These are phyloP conservation scores for Drosophila takahashii DNA, from an alignment of 1,140 invertebrate species.

Conservation along the genomic window DNA sequence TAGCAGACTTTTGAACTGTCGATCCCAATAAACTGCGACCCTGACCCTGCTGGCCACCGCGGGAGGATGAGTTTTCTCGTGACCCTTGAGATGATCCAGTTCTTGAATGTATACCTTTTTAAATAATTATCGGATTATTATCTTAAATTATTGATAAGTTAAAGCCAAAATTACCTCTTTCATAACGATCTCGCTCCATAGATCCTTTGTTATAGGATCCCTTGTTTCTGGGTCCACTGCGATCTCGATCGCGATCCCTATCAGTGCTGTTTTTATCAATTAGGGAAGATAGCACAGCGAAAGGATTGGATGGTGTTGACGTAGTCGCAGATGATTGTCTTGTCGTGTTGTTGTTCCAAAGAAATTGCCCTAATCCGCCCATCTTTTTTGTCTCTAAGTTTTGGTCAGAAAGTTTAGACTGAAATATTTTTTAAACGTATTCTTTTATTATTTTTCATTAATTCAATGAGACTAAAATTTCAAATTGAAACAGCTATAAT, in stretches of 20 bases:
- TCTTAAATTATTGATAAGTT: background rate
- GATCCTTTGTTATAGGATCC: conserved; percentile 85
- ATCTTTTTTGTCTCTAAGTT: conserved; percentile 81
- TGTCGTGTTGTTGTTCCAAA: conserved; percentile 57
- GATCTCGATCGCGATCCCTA: conserved; percentile 65
- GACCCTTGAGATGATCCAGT: conserved; percentile 87
- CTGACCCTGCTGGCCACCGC: conserved; percentile 51
- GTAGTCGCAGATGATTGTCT: conserved; percentile 57
- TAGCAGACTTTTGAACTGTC: conserved; percentile 75
- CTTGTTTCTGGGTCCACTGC: conserved; percentile 80
- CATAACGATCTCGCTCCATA: conserved; percentile 84
- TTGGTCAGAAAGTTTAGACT: conserved; percentile 63
- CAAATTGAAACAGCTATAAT: too few relatives aligned
- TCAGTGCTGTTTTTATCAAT: conserved; percentile 68
- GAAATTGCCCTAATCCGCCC: conserved; percentile 70
- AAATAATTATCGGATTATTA: background rate
- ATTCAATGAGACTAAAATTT: background rate
- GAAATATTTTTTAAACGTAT: background rate
- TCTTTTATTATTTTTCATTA: background rate
- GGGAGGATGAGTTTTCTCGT: conserved; percentile 81
- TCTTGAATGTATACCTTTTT: conserved; percentile 85
- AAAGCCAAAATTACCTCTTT: conserved; percentile 47
- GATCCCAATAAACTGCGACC: conserved; percentile 59
- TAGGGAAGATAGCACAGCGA: conserved; percentile 72
- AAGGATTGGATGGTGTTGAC: conserved; percentile 74